Base-by-base conservation (phyloP, 2,888 invertebrate genomes). In the Noctua fimbriata region DNA sequence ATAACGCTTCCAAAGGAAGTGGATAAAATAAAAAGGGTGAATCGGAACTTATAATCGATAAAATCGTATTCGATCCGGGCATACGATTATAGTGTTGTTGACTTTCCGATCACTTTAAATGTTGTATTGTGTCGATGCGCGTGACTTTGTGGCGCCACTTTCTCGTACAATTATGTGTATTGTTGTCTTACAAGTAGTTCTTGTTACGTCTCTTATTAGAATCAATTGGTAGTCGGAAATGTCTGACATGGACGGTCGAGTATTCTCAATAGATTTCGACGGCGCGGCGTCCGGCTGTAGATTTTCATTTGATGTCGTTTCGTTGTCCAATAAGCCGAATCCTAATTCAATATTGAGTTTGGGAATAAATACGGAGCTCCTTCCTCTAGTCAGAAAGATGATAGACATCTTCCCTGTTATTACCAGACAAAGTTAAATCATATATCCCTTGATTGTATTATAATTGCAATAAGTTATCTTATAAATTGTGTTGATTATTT, bases 1-100 rank as follows among this genome's bases (percentile, higher is more conserved):
- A 92, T 91, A 89, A 88, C 88, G 89, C 85, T 86, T 84, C 87
- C 83, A 87, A 90, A 94, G 95, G 95, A 95, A 94, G 92, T 94
- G 90, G 89, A 88, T 90, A 90, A 91, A 86, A 84, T 86, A 85
- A 87, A 65, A 92, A 92, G 91, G 91, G 91, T 91, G 90, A 87
- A 91, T 92, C 87, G 88, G 89, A 90, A 93, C 90, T 73, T 81
- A 83, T 88, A 88, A 91, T 90, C 91, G 90, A 92, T 90, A 91
- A 86, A 88, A 81, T 89, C 83, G 76, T 89, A 87, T 85, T 89
- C 82, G 70, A 81, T 80, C 66, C 77, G 44, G 73, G 82, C 78
- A 86, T 85, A 73, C 73, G 72, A 88, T 89, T 87, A 87, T 74
- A 67, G 73, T 83, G 86, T 77, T 88, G 87, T 89, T 83, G 87